Conservation (phyloP, 53 echinoderm and acorn worm species). For the Stichopus horrens region DNA sequence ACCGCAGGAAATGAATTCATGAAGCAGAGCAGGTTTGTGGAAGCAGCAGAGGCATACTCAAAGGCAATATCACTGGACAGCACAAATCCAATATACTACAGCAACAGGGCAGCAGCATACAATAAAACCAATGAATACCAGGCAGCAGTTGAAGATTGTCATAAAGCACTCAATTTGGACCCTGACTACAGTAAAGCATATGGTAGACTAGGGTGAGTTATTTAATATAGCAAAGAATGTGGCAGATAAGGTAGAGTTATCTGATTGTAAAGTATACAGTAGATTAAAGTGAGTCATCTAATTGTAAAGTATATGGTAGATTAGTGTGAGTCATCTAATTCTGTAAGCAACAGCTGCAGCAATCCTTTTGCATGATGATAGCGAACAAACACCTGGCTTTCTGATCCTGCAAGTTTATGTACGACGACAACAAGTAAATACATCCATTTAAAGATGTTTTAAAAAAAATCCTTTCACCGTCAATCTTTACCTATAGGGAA, state of each 20-base stretch:
- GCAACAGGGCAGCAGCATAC: constrained; percentile 95
- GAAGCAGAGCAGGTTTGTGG: constrained; percentile 69
- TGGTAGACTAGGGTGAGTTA: constrained; percentile 91
- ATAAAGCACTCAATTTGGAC: constrained; percentile 83
- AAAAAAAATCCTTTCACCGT: too few species aligned
- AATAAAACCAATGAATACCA: constrained; percentile 85
- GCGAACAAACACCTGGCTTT: too few species aligned
- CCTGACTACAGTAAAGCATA: constrained; percentile 96
- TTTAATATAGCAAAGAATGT: constrained; percentile 98
- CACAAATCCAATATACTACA: constrained; percentile 86
- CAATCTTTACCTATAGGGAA: too few species aligned
- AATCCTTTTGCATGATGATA: too few species aligned
- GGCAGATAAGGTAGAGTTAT: constrained; percentile 85
- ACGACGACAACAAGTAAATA: too few species aligned
- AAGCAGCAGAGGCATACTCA: constrained; percentile 87
- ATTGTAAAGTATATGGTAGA: too few species aligned
- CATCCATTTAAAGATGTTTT: too few species aligned
- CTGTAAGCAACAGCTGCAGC: too few species aligned
- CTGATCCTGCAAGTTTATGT: too few species aligned
- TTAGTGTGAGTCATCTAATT: too few species aligned
- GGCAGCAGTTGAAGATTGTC: constrained; percentile 85
- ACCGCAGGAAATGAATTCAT: constrained; percentile 85
- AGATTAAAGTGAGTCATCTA: too few species aligned
- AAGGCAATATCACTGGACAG: constrained; percentile 75
- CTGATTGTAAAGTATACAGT: not conserved